Percentiles rank a stretch among this genome's conserved stretches.
Evolutionary conservation across 2,113 vertebrate genomes (phyloP).

Genomic region (Cynoglossus semilaevis): DNA sequence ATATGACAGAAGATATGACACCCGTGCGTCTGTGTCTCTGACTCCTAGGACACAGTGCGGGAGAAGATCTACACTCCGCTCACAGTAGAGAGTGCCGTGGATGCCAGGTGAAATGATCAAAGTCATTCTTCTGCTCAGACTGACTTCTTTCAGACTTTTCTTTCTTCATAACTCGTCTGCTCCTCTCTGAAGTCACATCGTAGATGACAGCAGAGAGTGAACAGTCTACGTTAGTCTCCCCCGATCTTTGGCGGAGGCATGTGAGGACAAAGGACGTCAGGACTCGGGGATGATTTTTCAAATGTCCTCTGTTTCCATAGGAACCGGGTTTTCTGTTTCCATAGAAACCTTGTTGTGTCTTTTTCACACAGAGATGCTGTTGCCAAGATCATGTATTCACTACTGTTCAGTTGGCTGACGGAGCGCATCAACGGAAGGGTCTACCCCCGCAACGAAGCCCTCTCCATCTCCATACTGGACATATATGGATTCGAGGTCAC

Average conservation of each 20-base stretch:
- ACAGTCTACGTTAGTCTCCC: slow-evolving; percentile 51
- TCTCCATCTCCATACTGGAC: slow-evolving; percentile 92
- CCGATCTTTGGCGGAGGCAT: slow-evolving; percentile 56
- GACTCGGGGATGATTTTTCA: slow-evolving; percentile 54
- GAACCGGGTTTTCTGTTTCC: slow-evolving; percentile 66
- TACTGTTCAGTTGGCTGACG: slow-evolving; percentile 93
- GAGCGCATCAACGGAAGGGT: slow-evolving; percentile 90
- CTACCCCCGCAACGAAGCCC: slow-evolving; percentile 85
- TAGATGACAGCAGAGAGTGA: slow-evolving; percentile 19
- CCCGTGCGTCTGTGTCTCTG: slow-evolving; percentile 40
- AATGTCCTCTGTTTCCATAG: slow-evolving; percentile 74
- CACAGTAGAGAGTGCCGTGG: slow-evolving; percentile 92
- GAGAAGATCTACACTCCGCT: slow-evolving; percentile 95
- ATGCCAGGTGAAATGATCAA: slow-evolving; percentile 84
- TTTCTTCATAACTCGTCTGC: slow-evolving; percentile 14
- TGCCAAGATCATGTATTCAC: slow-evolving; percentile 96
- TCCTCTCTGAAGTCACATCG: slow-evolving; percentile 22
- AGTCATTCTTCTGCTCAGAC: slow-evolving; percentile 16
- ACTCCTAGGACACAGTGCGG: slow-evolving; percentile 82
- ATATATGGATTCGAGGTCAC: slow-evolving; percentile 97
- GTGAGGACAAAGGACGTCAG: slow-evolving; percentile 64
- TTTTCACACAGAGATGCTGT: slow-evolving; percentile 87
- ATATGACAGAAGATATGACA: neutral
- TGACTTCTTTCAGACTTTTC: slow-evolving; percentile 12
- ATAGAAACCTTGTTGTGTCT: slow-evolving; percentile 70